These are phyloP conservation scores for Muschampia plurimacula DNA, from an alignment of 2,888 invertebrate species.

Conservation along the genomic window DNA sequence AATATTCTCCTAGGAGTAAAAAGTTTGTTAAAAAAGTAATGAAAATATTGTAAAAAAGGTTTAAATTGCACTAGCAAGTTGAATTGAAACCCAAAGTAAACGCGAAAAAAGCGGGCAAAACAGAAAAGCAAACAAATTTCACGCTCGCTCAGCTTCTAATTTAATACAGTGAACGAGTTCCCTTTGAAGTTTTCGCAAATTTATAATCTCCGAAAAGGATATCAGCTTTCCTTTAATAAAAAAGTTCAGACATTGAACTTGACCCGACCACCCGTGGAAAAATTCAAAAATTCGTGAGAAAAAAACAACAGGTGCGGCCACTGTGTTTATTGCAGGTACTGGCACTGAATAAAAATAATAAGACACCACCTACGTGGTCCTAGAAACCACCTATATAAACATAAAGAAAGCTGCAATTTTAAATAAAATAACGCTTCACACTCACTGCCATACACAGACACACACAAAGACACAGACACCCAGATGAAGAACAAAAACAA, in stretches of 20 bases:
- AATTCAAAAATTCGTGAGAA: slow-evolving; percentile 47
- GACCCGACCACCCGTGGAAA: slow-evolving; percentile 37
- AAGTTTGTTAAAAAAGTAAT: no score
- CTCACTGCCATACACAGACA: no score
- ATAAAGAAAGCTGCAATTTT: no score
- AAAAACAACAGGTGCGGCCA: slow-evolving; percentile 47
- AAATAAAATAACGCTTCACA: no score
- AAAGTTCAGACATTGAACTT: slow-evolving; percentile 32
- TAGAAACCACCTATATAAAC: no score
- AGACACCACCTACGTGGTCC: no score
- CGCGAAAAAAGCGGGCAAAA: not conserved
- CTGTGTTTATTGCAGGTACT: slow-evolving; percentile 14
- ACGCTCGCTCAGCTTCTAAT: slow-evolving; percentile 27
- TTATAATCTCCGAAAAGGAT: slow-evolving; percentile 38
- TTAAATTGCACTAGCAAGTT: no score
- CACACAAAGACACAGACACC: no score
- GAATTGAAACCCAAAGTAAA: not conserved
- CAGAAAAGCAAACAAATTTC: slow-evolving; percentile 22
- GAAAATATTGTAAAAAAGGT: no score
- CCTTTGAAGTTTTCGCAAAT: slow-evolving; percentile 33
- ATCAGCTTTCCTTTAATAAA: slow-evolving; percentile 40
- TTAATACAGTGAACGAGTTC: slow-evolving; percentile 24
- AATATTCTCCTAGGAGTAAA: no score
- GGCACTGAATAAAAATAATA: not conserved
- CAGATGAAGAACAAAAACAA: no score